A percentile compares a stretch with the other conserved stretches of the same genome.
Evolutionary conservation across 2,113 vertebrate species (phyloP).

Genomic region (Protomyctophum bolini): DNA sequence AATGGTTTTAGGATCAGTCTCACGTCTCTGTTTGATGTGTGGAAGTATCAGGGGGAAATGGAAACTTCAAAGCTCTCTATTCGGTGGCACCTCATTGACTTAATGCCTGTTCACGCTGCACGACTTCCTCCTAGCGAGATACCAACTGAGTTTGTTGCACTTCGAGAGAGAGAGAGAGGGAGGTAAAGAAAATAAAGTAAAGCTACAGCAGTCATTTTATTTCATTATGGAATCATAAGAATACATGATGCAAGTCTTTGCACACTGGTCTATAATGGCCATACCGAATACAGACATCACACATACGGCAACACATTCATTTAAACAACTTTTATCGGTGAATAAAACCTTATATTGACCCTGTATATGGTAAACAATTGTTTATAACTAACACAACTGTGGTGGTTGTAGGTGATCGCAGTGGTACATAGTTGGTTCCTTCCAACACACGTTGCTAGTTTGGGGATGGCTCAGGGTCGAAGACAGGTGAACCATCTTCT

Average conservation of each 20-base stretch:
- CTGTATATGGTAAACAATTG: too few species aligned
- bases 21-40: constrained; percentile 73
- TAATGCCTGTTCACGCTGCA: constrained; percentile 51
- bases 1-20: constrained; percentile 69
- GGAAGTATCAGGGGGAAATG: constrained; percentile 66
- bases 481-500: too few species aligned
- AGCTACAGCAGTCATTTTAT: constrained; percentile 34
- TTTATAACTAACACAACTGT: too few species aligned
- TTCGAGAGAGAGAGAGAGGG: constrained; percentile 29
- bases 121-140: constrained; percentile 59
- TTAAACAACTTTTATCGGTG: not conserved
- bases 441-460: too few species aligned
- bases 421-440: too few species aligned
- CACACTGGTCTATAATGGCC: constrained; percentile 21
- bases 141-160: constrained; percentile 27
- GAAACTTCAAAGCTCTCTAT: constrained; percentile 78
- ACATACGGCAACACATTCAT: not conserved
- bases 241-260: constrained; percentile 11
- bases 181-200: not conserved
- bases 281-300: constrained; percentile 30
- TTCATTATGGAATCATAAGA: too few species aligned
- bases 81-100: constrained; percentile 63
- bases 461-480: too few species aligned
- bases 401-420: too few species aligned
- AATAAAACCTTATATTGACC: too few species aligned